Evolutionary conservation across 2,113 vertebrate species (phyloP).

Genomic region (Ictalurus furcatus): DNA sequence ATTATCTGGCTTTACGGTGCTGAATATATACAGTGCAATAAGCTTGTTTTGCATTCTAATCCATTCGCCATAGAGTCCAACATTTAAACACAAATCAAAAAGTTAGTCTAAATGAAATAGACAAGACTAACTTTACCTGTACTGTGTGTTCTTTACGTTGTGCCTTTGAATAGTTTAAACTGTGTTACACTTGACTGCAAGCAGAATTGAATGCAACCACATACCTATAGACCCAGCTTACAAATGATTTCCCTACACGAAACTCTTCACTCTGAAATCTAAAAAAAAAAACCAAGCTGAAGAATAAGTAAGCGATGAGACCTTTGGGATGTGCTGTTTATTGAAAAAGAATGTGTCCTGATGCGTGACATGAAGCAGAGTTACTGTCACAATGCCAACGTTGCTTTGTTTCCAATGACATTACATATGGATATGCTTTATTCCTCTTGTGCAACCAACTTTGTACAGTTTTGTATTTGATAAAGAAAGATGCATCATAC

Average conservation of each 20-base stretch:
- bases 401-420: background rate
- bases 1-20: background rate
- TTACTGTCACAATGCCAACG: background rate
- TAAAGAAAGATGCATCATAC: background rate
- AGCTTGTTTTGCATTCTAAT: background rate
- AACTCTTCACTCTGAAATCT: background rate
- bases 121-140: background rate
- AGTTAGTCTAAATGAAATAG: background rate
- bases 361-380: background rate
- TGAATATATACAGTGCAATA: background rate
- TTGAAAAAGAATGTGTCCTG: no score
- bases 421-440: background rate
- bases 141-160: no score
- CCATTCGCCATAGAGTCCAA: background rate
- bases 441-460: background rate
- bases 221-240: background rate
- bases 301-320: background rate
- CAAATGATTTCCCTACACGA: background rate
- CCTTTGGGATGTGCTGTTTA: background rate
- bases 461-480: background rate
- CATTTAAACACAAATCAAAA: no score
- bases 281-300: background rate
- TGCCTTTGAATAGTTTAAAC: background rate
- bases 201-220: background rate
- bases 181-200: background rate